phyloP scores from a whole-genome alignment of 1,140 invertebrate species.

The Adelges cooleyi region DNA sequence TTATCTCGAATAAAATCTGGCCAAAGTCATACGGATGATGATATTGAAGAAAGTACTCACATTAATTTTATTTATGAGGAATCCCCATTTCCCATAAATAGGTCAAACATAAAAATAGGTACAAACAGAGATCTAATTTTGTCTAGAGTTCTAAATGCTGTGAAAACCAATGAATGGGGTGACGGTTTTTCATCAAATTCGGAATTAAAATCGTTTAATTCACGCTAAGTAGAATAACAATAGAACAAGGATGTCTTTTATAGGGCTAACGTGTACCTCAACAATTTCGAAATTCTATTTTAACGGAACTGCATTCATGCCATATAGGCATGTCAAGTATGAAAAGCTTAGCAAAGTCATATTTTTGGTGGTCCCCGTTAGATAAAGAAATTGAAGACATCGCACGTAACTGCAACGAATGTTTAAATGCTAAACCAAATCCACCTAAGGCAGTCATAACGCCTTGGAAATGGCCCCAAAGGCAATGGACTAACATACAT shows the following conservation, averaged over 20 bases:
- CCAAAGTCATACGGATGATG: background rate
- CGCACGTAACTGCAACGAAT: background rate
- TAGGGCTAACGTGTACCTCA: background rate
- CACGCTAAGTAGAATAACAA: background rate
- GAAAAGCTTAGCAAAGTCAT: background rate
- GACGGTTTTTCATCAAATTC: background rate
- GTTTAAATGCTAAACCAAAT: background rate
- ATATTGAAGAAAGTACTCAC: background rate
- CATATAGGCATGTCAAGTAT: background rate
- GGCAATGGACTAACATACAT: constrained; percentile 39
- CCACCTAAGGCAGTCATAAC: background rate
- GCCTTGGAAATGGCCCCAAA: constrained; percentile 35
- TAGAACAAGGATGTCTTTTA: background rate
- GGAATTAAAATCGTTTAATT: background rate
- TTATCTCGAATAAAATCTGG: background rate
- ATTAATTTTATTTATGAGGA: background rate
- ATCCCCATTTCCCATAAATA: background rate
- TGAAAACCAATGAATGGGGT: background rate
- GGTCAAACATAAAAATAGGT: background rate
- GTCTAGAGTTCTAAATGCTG: background rate
- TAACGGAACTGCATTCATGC: background rate
- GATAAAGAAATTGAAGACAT: background rate
- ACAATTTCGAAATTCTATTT: background rate
- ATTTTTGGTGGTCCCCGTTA: background rate
- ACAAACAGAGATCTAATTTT: background rate